These are phyloP conservation scores for Rhabdomys dilectus DNA, from an alignment of 2,113 vertebrate species.

Conservation along the genomic window DNA sequence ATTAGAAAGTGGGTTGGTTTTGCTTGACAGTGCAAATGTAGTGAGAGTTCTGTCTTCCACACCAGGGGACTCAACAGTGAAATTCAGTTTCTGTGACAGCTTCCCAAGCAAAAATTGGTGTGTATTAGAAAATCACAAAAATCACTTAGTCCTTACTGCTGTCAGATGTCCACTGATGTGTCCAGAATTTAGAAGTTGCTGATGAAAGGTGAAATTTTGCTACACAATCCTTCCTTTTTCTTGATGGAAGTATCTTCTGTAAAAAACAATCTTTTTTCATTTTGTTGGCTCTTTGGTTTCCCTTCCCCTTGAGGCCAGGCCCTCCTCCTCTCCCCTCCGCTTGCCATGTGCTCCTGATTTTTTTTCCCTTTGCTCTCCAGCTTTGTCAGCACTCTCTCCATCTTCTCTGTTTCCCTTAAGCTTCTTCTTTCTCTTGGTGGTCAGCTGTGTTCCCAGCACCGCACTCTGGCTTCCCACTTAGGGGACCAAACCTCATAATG, in stretches of 20 bases:
- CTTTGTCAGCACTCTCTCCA: background rate
- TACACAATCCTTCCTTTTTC: background rate
- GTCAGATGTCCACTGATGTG: background rate
- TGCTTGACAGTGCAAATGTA: background rate
- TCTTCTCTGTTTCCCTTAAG: background rate
- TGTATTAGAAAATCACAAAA: background rate
- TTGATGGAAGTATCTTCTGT: background rate
- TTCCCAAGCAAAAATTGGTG: background rate
- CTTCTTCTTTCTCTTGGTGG: background rate
- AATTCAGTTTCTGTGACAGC: background rate
- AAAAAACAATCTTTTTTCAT: background rate
- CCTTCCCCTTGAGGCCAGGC: too few relatives aligned
- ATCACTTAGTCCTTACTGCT: background rate
- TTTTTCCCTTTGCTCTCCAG: background rate
- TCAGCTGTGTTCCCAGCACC: accelerated
- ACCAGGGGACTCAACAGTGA: background rate
- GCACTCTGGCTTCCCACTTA: background rate
- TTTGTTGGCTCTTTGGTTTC: background rate
- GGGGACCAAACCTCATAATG: background rate
- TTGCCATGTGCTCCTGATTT: background rate
- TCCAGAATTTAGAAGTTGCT: background rate
- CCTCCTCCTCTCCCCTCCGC: background rate
- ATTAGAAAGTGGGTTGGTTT: background rate
- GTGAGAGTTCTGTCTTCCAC: background rate
- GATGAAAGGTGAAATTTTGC: background rate